Base-by-base conservation (phyloP, 2,888 invertebrate genomes). In the Drosophila anomelani region DNA sequence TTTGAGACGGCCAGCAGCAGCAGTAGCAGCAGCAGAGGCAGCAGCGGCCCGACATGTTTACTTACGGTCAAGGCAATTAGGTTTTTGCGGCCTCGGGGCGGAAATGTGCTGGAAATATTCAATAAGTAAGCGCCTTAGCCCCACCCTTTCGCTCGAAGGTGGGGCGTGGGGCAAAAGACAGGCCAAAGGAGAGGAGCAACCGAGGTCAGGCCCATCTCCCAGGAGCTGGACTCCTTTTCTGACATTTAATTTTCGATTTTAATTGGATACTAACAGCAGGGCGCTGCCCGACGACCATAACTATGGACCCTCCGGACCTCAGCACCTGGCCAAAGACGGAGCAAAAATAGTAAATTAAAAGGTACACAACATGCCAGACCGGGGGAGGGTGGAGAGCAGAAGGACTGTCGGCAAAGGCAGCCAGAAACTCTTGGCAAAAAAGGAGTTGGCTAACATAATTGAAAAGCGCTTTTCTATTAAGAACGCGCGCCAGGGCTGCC, bases 201-300 rank as follows among this genome's bases (percentile, higher is more conserved):
- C 20, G 75, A 20, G 17, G 34, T 17, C 29, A 32, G 23, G 32
- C 32, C 56, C 66, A 43, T 36, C 66, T 38, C 57, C 36, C 46
- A 41, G 64, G 58, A 60, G 34, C 56, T 39, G 74, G 57, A 41
- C 68, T 60, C 67, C 72, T 75, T 67, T 72, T 75, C 91, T 92
- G 92, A 91, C 91, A 92, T 92, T 92, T 92, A 92, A 92, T 92
- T 92, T 92, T 92, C 89, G 91, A 91, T 91, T 92, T 92, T 92
- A 92, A 92, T 92, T 92, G 91, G 91, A 92, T 92, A 88, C 90
- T 89, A 92, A 91, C 92, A 91, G 92, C 91, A 90, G 92, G 91
- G 89, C 81, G 89, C 90, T 79, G 60, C 64, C 73, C 81, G 55
- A 72, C 81, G 57, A 75, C 67, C 69, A 79, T 56, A 74, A 44